phyloP scores from a whole-genome alignment of 2,797 vertebrate genomes.

The Carapus acus region DNA sequence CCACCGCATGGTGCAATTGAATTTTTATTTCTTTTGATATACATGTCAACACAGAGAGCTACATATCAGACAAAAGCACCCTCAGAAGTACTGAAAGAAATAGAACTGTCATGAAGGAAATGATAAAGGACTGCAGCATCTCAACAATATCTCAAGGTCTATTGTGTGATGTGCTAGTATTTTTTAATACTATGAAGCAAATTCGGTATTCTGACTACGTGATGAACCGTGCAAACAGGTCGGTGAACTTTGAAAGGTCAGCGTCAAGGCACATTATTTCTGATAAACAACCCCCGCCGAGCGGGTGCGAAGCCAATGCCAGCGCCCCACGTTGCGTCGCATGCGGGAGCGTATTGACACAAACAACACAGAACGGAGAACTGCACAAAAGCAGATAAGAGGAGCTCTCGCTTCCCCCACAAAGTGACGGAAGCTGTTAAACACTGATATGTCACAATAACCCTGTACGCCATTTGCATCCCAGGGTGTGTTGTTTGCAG shows the following conservation, averaged over 20 bases:
- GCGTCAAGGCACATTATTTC: conserved; percentile 12
- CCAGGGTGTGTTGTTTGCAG: neutral
- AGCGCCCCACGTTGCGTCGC: neutral
- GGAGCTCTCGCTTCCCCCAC: neutral
- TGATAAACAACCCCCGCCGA: conserved; percentile 15
- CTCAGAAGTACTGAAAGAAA: conserved; percentile 27
- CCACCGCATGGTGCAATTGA: conserved; percentile 30
- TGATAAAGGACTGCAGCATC: conserved; percentile 30
- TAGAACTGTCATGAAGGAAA: conserved; percentile 22
- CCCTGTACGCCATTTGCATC: neutral
- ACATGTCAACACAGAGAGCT: conserved; percentile 22
- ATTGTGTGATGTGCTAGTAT: conserved; percentile 28
- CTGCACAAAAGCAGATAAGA: conserved; percentile 11
- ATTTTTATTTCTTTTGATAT: no score
- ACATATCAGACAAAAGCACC: conserved; percentile 39
- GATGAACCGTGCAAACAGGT: neutral
- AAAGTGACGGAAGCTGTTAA: neutral
- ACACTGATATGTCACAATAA: conserved; percentile 2
- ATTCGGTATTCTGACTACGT: conserved; percentile 11
- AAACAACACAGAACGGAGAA: conserved; percentile 2
- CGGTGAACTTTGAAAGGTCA: conserved; percentile 29
- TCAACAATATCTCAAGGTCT: conserved; percentile 25
- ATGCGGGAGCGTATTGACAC: neutral
- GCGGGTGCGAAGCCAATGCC: conserved; percentile 15
- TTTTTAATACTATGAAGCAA: conserved; percentile 13